A percentile compares a stretch with the other conserved stretches of the same genome.
phyloP scores from a whole-genome alignment of 2,797 vertebrate genomes.

The Mico argentatus region DNA sequence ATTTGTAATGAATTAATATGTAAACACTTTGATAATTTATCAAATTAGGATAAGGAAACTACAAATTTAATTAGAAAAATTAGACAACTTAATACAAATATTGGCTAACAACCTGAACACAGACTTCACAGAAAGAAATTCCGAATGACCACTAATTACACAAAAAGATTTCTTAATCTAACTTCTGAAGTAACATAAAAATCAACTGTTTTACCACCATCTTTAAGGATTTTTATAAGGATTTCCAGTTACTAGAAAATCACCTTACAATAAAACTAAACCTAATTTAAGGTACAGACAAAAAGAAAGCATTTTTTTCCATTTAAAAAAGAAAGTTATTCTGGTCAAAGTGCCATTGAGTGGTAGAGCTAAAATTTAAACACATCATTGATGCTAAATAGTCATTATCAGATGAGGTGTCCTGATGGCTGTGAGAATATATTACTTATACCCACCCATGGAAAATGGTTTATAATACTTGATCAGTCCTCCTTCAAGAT shows the following conservation, averaged over 20 bases:
- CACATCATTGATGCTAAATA: not conserved
- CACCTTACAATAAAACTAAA: constrained; percentile 25
- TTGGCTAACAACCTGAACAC: not conserved
- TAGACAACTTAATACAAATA: not conserved
- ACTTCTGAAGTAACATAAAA: constrained; percentile 24
- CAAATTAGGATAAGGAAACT: not conserved
- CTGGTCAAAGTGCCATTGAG: not conserved
- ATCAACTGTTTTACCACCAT: not conserved
- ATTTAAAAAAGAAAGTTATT: not conserved
- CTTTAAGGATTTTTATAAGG: not conserved
- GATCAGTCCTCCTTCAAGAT: not conserved
- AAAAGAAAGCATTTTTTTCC: not conserved
- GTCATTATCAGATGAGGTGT: not conserved
- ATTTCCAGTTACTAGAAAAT: constrained; percentile 10
- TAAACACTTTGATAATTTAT: not conserved
- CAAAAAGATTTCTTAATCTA: constrained; percentile 39
- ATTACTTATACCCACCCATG: not conserved
- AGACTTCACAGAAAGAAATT: not conserved
- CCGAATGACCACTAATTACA: not conserved
- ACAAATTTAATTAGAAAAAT: not conserved
- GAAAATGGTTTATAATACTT: not conserved
- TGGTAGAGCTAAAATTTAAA: not conserved
- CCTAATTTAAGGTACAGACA: constrained; percentile 29
- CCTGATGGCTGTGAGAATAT: not conserved
- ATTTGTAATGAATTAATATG: not conserved